A percentile compares a stretch with the other conserved stretches of the same genome.
phyloP scores from a whole-genome alignment of 2,888 invertebrate genomes.

The Tinea pellionella region DNA sequence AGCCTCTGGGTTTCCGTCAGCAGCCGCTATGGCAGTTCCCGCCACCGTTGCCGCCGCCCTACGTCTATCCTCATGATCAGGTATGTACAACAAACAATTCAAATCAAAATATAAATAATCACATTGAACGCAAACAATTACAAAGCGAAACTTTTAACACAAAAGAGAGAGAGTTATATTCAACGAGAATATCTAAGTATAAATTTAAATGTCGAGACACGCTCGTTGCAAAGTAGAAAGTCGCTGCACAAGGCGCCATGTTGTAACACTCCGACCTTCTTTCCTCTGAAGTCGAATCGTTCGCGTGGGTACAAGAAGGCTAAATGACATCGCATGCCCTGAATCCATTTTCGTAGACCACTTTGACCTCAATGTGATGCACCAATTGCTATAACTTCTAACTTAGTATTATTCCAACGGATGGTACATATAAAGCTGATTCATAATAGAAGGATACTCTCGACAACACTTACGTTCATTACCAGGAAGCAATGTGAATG shows the following conservation, averaged over 20 bases:
- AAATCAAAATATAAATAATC: neutral
- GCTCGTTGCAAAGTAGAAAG: slow-evolving; percentile 59
- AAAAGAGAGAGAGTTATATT: slow-evolving; percentile 23
- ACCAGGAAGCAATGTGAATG: slow-evolving; percentile 59
- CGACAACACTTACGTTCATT: too few relatives aligned
- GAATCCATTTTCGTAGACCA: slow-evolving; percentile 33
- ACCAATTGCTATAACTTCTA: slow-evolving; percentile 45
- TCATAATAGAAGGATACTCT: too few relatives aligned
- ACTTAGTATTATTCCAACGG: slow-evolving; percentile 16
- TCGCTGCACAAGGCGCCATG: slow-evolving; percentile 57
- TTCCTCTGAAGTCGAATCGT: slow-evolving; percentile 27
- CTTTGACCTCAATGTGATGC: slow-evolving; percentile 54
- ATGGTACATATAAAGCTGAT: neutral
- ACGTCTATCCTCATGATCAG: slow-evolving; percentile 83
- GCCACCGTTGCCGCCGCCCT: slow-evolving; percentile 82
- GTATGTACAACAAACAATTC: slow-evolving; percentile 58
- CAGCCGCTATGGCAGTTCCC: slow-evolving; percentile 87
- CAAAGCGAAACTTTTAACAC: neutral
- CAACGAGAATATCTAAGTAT: slow-evolving; percentile 52
- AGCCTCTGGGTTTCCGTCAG: slow-evolving; percentile 73
- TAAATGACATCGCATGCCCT: slow-evolving; percentile 36
- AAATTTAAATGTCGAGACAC: slow-evolving; percentile 66
- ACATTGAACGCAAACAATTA: slow-evolving; percentile 16
- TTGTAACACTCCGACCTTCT: slow-evolving; percentile 64
- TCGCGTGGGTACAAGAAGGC: slow-evolving; percentile 30